phyloP scores from a whole-genome alignment of 2,888 invertebrate genomes.

The Loripinus fragilis region DNA sequence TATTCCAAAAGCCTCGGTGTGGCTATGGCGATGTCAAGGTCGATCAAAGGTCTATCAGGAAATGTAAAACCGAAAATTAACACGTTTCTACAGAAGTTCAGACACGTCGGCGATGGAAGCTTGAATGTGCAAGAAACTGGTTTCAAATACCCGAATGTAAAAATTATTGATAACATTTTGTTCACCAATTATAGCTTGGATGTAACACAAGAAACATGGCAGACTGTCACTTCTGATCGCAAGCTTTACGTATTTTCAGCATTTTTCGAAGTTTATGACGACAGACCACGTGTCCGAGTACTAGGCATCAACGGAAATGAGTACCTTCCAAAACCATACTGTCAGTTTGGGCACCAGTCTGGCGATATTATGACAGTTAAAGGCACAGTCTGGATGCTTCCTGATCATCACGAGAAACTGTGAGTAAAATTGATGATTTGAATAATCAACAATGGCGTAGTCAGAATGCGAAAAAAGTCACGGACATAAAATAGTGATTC shows the following conservation, averaged over 20 bases:
- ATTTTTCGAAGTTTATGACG: neutral
- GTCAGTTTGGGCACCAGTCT: slow-evolving; percentile 18
- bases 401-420: slow-evolving; percentile 43
- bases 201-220: slow-evolving; percentile 13
- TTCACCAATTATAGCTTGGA: neutral
- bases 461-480: no score
- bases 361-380: slow-evolving; percentile 24
- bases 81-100: neutral
- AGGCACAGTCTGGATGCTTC: slow-evolving; percentile 40
- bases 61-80: neutral
- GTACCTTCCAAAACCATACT: slow-evolving; percentile 37
- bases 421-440: slow-evolving; percentile 27
- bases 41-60: neutral
- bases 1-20: neutral
- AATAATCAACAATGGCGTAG: no score
- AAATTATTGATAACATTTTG: slow-evolving; percentile 28
- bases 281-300: slow-evolving; percentile 20
- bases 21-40: neutral
- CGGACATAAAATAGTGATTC: no score
- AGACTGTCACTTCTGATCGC: slow-evolving; percentile 30
- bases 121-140: neutral
- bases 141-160: slow-evolving; percentile 18
- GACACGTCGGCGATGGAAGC: neutral
- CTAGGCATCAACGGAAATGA: slow-evolving; percentile 39
- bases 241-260: slow-evolving; percentile 34